Percentiles rank a stretch among this genome's conserved stretches.
Evolutionary conservation across 30 jellyfish, hydroid and myxozoan genomes (phyloP).

Genomic region (Hydra vulgaris): DNA sequence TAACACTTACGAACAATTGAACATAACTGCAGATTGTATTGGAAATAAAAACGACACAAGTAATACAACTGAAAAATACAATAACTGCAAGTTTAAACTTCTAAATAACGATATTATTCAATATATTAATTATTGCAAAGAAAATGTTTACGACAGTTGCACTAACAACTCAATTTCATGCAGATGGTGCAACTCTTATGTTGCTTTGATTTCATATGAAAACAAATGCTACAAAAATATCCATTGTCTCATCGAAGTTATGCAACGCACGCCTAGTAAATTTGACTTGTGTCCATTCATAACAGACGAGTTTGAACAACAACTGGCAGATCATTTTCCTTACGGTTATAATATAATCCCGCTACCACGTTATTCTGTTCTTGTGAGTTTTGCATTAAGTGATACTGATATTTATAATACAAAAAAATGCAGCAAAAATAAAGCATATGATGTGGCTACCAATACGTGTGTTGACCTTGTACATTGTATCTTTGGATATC

Average conservation of each 20-base stretch:
- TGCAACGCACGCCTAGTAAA: not conserved
- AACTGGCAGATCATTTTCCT: no score
- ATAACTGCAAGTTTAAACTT: slow-evolving; percentile 1
- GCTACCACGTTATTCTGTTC: not conserved
- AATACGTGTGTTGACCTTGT: not conserved
- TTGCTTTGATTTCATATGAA: not conserved
- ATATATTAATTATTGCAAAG: not conserved
- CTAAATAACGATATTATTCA: not conserved
- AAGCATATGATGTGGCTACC: not conserved
- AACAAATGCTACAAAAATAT: not conserved
- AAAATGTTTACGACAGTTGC: not conserved
- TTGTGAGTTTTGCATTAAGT: not conserved
- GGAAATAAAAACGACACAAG: not conserved
- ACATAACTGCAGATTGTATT: not conserved
- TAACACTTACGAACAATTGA: not conserved
- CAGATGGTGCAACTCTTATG: not conserved
- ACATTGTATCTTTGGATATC: not conserved
- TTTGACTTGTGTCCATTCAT: no score
- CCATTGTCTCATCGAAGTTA: not conserved
- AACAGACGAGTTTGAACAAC: no score
- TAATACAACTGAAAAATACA: not conserved
- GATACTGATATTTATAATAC: no score
- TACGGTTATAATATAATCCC: no score
- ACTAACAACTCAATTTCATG: not conserved
- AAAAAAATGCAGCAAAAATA: not conserved